Evolutionary conservation across 2,888 invertebrate genomes (phyloP).

Genomic region (Holacanthella duospinosa): DNA sequence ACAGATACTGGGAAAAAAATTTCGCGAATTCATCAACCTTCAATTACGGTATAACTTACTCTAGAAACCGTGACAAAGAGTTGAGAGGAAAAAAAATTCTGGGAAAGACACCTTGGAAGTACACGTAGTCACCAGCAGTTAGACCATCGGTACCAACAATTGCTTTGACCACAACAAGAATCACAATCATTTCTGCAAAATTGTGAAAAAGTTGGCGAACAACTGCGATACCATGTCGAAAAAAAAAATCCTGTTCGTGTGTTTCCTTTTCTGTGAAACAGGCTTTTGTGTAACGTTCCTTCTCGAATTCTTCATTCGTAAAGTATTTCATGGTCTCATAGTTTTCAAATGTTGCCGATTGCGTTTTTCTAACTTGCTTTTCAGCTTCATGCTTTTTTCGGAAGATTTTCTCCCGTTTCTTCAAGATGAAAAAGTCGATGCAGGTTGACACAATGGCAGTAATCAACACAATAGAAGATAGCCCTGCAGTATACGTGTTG

Average conservation of each 20-base stretch:
- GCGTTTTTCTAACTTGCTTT: background rate
- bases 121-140: background rate
- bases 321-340: conserved; percentile 1
- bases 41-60: background rate
- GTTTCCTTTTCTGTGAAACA: background rate
- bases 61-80: background rate
- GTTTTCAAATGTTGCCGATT: background rate
- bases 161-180: background rate
- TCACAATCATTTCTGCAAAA: background rate
- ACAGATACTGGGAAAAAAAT: no score
- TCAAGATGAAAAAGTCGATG: background rate
- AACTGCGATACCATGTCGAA: background rate
- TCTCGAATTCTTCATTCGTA: background rate
- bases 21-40: no score
- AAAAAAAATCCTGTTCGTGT: background rate
- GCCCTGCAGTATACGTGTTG: background rate
- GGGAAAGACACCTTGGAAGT: background rate
- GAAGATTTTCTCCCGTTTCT: background rate
- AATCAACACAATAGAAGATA: background rate
- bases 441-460: background rate
- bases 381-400: background rate
- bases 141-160: background rate
- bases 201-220: background rate
- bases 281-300: background rate
- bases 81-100: background rate